A percentile compares a stretch with the other conserved stretches of the same genome.
Conservation (phyloP, 2,888 invertebrate species). For the Ectropis crepuscularia region DNA sequence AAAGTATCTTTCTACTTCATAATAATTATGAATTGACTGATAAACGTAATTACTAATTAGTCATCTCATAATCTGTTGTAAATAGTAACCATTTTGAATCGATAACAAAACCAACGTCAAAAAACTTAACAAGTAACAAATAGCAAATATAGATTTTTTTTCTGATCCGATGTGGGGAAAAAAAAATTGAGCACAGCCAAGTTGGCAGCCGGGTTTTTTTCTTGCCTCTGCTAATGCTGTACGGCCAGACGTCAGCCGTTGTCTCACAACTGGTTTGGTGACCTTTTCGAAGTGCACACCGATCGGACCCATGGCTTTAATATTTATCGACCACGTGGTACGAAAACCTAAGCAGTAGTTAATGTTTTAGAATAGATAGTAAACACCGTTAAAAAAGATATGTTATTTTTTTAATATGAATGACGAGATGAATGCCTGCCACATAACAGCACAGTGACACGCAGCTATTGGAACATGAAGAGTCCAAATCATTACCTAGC, state of each 20-base stretch:
- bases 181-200: conserved; percentile 25
- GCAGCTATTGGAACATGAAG: too few species aligned
- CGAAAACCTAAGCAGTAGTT: conserved; percentile 19
- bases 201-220: conserved; percentile 34
- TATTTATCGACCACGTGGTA: conserved; percentile 40
- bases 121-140: not conserved
- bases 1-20: too few species aligned
- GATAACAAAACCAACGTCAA: too few species aligned
- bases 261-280: conserved; percentile 78
- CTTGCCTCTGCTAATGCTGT: conserved; percentile 33
- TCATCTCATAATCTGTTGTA: too few species aligned
- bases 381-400: conserved; percentile 5
- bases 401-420: too few species aligned
- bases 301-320: conserved; percentile 55
- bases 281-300: conserved; percentile 72
- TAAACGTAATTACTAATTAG: too few species aligned
- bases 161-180: not conserved
- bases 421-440: too few species aligned
- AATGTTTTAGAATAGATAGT: conserved; percentile 11
- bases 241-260: conserved; percentile 58
- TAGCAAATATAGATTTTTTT: not conserved
- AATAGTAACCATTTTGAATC: too few species aligned
- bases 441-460: too few species aligned
- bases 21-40: too few species aligned
- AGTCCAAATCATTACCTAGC: too few species aligned